phyloP scores from a whole-genome alignment of 2,113 vertebrate genomes.

The Calyptomena viridis region DNA sequence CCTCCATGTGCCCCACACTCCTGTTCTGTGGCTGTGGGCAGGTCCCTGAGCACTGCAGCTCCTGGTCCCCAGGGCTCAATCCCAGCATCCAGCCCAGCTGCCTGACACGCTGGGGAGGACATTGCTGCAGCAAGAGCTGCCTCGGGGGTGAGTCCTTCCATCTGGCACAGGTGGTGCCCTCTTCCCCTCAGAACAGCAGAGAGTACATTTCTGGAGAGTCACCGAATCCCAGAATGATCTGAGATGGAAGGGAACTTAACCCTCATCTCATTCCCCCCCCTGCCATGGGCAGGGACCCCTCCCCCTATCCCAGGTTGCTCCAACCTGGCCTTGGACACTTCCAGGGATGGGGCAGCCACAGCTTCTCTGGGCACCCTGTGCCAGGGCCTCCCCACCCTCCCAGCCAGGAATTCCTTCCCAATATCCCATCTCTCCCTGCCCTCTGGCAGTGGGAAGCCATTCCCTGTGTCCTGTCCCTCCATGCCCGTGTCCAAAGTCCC shows the following conservation, averaged over 20 bases:
- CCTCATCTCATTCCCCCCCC: too few species aligned
- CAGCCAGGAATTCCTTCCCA: neutral
- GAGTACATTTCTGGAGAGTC: neutral
- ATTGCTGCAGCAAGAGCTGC: neutral
- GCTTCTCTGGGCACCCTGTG: neutral
- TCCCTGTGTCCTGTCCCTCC: neutral
- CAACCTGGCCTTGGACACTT: neutral
- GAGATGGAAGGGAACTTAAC: neutral
- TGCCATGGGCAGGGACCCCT: neutral
- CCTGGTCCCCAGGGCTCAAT: neutral
- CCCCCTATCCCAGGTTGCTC: neutral
- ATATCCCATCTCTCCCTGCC: neutral
- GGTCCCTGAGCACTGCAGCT: neutral
- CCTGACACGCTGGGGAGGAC: neutral
- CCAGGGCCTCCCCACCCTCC: neutral
- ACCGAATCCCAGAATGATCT: neutral
- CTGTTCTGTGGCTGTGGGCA: neutral
- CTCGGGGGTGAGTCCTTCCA: neutral
- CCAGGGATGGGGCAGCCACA: neutral
- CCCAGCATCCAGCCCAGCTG: neutral
- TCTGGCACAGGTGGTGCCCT: neutral
- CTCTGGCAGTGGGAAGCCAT: neutral
- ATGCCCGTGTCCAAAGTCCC: neutral
- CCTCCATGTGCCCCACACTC: neutral
- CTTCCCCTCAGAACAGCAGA: neutral